Evolutionary conservation across 2,797 vertebrate genomes (phyloP).

Genomic region (Danionella dracula): DNA sequence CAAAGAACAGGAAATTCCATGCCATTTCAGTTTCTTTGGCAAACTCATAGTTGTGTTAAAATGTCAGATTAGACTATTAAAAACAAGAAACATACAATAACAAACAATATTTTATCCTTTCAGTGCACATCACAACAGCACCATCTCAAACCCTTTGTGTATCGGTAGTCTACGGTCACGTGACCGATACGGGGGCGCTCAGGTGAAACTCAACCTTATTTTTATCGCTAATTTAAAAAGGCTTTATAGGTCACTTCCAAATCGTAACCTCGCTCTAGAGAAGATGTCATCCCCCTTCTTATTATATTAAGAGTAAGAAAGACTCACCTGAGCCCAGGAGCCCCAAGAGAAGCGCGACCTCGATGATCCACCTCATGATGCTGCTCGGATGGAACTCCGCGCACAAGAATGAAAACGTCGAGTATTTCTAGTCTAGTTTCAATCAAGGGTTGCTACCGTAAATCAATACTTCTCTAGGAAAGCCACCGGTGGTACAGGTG

Average conservation of each 20-base stretch:
- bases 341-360: slow-evolving; percentile 41
- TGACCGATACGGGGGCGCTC: slow-evolving; percentile 54
- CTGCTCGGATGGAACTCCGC: slow-evolving; percentile 1
- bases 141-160: not conserved
- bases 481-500: not conserved
- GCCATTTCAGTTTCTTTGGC: not conserved
- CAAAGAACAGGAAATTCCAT: slow-evolving; percentile 53
- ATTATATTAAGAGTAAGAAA: not conserved
- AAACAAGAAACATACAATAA: too few species aligned
- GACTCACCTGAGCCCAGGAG: slow-evolving; percentile 55
- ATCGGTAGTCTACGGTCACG: slow-evolving; percentile 25
- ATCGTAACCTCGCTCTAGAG: accelerated
- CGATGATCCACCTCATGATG: slow-evolving; percentile 58
- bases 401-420: not conserved
- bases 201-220: not conserved
- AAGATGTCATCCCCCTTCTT: not conserved
- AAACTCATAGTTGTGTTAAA: not conserved
- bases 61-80: too few species aligned
- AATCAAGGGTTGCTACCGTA: not conserved
- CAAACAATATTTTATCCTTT: too few species aligned
- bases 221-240: too few species aligned
- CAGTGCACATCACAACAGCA: too few species aligned
- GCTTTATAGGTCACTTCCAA: not conserved
- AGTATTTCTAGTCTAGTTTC: not conserved
- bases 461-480: not conserved